Conservation (phyloP, 37 sponge, comb jelly and placozoan species). For the Petrosia ficiformis region DNA sequence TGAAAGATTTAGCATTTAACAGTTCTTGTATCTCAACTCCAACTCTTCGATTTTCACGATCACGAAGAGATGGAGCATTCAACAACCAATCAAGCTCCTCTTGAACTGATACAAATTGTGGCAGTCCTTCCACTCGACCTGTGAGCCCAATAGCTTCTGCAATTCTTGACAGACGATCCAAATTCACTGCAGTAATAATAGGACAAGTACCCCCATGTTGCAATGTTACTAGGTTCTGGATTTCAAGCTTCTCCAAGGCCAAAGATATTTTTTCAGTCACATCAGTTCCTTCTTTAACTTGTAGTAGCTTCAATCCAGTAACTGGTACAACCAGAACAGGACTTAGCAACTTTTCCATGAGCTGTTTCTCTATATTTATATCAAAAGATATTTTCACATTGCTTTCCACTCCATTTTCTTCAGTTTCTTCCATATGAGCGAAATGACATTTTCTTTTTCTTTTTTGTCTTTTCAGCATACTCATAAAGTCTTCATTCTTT, state of each 20-base stretch:
- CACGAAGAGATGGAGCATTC: constrained; percentile 40
- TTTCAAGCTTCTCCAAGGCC: constrained; percentile 20
- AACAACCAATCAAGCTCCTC: constrained; percentile 60
- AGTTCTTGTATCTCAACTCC: constrained; percentile 79
- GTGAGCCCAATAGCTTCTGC: constrained; percentile 1
- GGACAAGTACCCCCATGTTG: not conserved
- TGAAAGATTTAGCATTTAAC: constrained; percentile 67
- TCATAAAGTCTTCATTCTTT: not conserved
- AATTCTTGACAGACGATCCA: constrained; percentile 21
- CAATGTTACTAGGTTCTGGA: constrained; percentile 21
- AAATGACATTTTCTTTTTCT: constrained; percentile 8
- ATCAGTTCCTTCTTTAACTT: not conserved
- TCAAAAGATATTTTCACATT: too few relatives aligned
- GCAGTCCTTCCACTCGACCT: not conserved
- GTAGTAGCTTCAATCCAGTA: not conserved
- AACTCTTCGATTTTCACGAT: constrained; percentile 64
- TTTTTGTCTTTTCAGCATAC: not conserved
- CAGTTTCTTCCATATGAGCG: too few relatives aligned
- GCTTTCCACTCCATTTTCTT: too few relatives aligned
- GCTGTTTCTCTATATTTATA: too few relatives aligned
- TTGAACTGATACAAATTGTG: not conserved
- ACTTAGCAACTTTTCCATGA: constrained; percentile 45
- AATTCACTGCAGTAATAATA: constrained; percentile 16
- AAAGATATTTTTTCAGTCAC: not conserved
- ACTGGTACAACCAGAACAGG: constrained; percentile 41